A percentile compares a stretch with the other conserved stretches of the same genome.
phyloP scores from a whole-genome alignment of 2,797 vertebrate genomes.

The Buphagus erythrorhynchus region DNA sequence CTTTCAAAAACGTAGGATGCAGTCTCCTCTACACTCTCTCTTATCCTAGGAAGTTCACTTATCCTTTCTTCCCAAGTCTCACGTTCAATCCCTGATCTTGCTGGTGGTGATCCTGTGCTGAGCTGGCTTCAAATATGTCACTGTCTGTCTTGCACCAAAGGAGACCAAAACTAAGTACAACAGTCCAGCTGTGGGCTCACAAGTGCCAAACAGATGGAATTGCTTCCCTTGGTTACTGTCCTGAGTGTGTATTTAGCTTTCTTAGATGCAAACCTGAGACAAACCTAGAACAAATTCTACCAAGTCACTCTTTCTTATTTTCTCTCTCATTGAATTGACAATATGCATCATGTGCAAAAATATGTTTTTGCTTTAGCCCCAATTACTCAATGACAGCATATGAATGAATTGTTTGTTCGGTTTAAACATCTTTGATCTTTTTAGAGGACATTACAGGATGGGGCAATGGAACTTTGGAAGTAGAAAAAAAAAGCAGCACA shows the following conservation, averaged over 20 bases:
- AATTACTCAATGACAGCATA: neutral
- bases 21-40: neutral
- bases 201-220: neutral
- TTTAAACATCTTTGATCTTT: neutral
- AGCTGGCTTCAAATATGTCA: neutral
- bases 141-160: neutral
- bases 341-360: neutral
- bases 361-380: neutral
- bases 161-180: neutral
- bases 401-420: neutral
- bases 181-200: neutral
- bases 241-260: neutral
- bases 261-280: neutral
- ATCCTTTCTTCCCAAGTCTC: fast-evolving
- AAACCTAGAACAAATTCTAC: neutral
- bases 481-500: neutral
- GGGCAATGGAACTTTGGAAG: neutral
- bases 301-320: neutral
- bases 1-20: neutral
- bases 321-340: neutral
- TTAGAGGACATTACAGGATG: neutral
- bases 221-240: neutral
- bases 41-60: neutral
- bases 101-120: neutral
- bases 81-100: neutral